These are phyloP conservation scores for Sebastes fasciatus DNA, from an alignment of 2,113 vertebrate genomes.

Conservation along the genomic window DNA sequence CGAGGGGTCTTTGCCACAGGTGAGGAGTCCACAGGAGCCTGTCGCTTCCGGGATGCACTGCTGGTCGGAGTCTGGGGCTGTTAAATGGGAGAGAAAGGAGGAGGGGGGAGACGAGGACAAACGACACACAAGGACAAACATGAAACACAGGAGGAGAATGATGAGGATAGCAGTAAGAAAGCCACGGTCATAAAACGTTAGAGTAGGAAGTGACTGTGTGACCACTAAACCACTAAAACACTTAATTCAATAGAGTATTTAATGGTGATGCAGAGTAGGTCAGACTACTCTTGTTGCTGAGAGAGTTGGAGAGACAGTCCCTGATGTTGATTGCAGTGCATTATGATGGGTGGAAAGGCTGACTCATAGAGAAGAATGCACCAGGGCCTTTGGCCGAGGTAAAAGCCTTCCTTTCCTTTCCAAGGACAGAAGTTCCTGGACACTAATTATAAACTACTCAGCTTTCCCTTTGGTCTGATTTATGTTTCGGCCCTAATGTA, in stretches of 20 bases:
- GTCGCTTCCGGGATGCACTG: slow-evolving; percentile 64
- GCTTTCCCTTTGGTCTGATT: slow-evolving; percentile 25
- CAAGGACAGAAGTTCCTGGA: slow-evolving; percentile 21
- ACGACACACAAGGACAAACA: not conserved
- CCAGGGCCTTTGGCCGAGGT: slow-evolving; percentile 10
- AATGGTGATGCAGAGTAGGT: slow-evolving; percentile 22
- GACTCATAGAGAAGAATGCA: slow-evolving; percentile 49
- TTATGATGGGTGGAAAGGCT: slow-evolving; percentile 51
- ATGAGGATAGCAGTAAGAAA: not conserved
- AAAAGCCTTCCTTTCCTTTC: slow-evolving; percentile 46
- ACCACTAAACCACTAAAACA: slow-evolving; percentile 32
- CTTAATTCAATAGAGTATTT: slow-evolving; percentile 61
- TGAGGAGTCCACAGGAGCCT: slow-evolving; percentile 40
- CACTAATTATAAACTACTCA: slow-evolving; percentile 23
- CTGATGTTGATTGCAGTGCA: slow-evolving; percentile 52
- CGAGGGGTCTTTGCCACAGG: slow-evolving; percentile 65
- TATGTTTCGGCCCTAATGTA: not conserved
- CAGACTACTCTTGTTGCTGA: slow-evolving; percentile 33
- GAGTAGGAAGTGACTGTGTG: slow-evolving; percentile 15
- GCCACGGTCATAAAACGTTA: slow-evolving; percentile 4
- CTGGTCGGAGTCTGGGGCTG: slow-evolving; percentile 61
- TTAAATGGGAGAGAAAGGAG: not conserved
- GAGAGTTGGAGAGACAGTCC: slow-evolving; percentile 38
- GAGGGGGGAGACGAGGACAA: not conserved
- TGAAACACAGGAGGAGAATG: not conserved